These are phyloP conservation scores for Antennarius maculatus DNA, from an alignment of 2,797 vertebrate genomes.

Conservation along the genomic window DNA sequence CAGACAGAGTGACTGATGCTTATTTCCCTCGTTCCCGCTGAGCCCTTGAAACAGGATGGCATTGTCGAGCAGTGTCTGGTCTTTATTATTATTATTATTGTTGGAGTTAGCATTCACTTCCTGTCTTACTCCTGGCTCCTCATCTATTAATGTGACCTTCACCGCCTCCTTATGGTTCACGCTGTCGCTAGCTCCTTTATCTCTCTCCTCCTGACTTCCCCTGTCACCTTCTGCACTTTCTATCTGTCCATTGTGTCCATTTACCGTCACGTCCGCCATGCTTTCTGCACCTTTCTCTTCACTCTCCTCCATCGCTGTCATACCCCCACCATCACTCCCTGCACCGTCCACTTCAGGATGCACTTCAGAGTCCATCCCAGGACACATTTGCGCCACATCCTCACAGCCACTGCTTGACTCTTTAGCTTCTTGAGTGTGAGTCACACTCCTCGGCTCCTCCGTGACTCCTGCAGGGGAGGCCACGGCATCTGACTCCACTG, in stretches of 20 bases:
- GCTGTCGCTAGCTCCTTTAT: conserved; percentile 46
- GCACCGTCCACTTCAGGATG: conserved; percentile 37
- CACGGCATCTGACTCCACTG: conserved; percentile 5
- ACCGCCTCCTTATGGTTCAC: conserved; percentile 68
- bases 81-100: conserved; percentile 79
- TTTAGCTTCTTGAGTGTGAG: conserved; percentile 38
- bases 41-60: conserved; percentile 38
- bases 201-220: conserved; percentile 53
- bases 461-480: conserved; percentile 10
- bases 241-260: conserved; percentile 59
- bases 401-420: conserved; percentile 51
- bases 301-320: conserved; percentile 44
- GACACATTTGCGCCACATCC: conserved; percentile 38
- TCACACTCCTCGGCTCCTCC: conserved; percentile 27
- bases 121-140: conserved; percentile 62
- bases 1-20: conserved; percentile 14
- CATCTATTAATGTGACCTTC: conserved; percentile 84
- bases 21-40: conserved; percentile 23
- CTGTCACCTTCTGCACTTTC: conserved; percentile 45
- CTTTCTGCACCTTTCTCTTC: conserved; percentile 43
- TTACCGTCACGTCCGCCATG: conserved; percentile 65
- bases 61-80: conserved; percentile 43
- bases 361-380: conserved; percentile 58
- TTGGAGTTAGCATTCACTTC: conserved; percentile 81
- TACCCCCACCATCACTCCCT: conserved; percentile 32